Conservation (phyloP, 2,888 invertebrate species). For the Sturmia bella region DNA sequence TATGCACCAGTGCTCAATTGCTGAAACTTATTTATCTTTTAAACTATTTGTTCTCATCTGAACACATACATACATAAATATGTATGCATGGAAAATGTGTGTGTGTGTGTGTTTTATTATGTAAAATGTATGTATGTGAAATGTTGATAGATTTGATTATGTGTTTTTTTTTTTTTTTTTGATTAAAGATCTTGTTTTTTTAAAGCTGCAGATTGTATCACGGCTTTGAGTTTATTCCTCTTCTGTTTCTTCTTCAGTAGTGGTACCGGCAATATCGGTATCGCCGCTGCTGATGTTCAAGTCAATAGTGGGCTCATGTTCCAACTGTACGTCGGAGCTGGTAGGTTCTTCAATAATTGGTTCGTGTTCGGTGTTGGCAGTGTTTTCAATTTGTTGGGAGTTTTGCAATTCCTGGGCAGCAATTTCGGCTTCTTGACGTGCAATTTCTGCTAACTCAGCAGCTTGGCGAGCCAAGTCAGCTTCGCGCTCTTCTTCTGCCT, state of each 20-base stretch:
- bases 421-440: slow-evolving; percentile 85
- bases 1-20: too few relatives aligned
- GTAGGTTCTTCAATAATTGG: slow-evolving; percentile 80
- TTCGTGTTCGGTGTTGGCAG: slow-evolving; percentile 78
- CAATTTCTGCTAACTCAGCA: slow-evolving; percentile 87
- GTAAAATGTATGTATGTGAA: too few relatives aligned
- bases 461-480: slow-evolving; percentile 88
- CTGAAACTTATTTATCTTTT: too few relatives aligned
- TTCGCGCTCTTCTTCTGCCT: slow-evolving; percentile 84
- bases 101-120: too few relatives aligned
- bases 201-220: too few relatives aligned
- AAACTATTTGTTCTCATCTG: too few relatives aligned
- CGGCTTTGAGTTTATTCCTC: not conserved
- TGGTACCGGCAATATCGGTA: slow-evolving; percentile 68
- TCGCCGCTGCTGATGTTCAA: slow-evolving; percentile 73
- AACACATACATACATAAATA: too few relatives aligned
- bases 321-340: slow-evolving; percentile 74
- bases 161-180: too few relatives aligned
- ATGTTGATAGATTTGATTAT: too few relatives aligned
- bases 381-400: slow-evolving; percentile 76
- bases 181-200: too few relatives aligned
- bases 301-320: slow-evolving; percentile 74
- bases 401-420: slow-evolving; percentile 84
- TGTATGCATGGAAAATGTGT: too few relatives aligned
- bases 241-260: slow-evolving; percentile 72